Evolutionary conservation across 1,140 invertebrate species (phyloP), one percentile per base, ranked within the genome.

Genomic region (Bombus cullumanus): DNA sequence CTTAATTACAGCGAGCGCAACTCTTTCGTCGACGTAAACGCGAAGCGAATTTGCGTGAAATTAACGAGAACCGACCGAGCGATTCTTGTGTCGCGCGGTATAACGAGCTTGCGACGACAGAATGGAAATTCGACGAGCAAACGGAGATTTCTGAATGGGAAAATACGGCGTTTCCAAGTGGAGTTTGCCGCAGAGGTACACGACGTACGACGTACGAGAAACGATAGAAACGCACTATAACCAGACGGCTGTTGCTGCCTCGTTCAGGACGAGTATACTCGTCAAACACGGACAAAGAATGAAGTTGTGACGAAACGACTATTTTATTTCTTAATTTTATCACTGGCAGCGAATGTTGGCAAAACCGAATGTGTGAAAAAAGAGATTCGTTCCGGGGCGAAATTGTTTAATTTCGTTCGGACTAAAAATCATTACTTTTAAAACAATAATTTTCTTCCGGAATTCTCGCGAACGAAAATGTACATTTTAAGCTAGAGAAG

Each of bases 1-100:
- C 37, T 78, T 59, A 78, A 83, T 83, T 78, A 57, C 31, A 59
- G n/a, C 64, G 64, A 66, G 47, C 6, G 31, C 25, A 66, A 78
- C 74, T 71, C 69, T 78, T 53, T 28, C 64, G 64, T 43, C 18
- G n/a, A 13, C 28, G n/a, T 43, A 69, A 77, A 57, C 39, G 34
- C 34, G 6, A n/a, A 41, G 25, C 62, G 47, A 83, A 77, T 18
- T 53, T 0, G 47, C 47, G 18, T 22, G 1, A 53, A 76, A 76
- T 76, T 53, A 83, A 83, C 37, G 62, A 47, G 59, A 59, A 28
- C 25, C 8, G 25, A 28, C 22, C 12, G 25, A 47, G 13, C 28
- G 25, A 28, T 28, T 59, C 10, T 59, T 53, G 18, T 22, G 47
- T 22, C 1, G 18, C 47, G 28, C 59, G 59, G 59, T 62, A n/a